A percentile compares a stretch with the other conserved stretches of the same genome.
Conservation (phyloP, 1,140 invertebrate species). For the Zaprionus lachaisei region DNA sequence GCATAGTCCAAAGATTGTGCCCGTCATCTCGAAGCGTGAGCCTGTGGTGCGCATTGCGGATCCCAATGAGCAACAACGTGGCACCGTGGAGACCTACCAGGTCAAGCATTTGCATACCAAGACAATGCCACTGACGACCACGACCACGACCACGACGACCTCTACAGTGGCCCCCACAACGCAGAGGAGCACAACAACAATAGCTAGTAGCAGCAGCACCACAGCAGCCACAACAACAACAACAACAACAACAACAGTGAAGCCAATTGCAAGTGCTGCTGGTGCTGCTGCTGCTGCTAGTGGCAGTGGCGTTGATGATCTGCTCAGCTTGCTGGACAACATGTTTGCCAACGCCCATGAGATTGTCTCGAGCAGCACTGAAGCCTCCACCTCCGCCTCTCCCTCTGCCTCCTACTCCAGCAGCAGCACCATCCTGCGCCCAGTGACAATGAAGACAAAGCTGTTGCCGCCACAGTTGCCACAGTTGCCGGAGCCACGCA, state of each 20-base stretch:
- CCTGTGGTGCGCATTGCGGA: constrained; percentile 74
- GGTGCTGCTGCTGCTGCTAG: constrained; percentile 12
- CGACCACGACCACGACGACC: constrained; percentile 37
- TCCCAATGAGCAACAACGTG: constrained; percentile 75
- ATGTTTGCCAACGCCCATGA: constrained; percentile 74
- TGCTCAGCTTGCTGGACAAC: constrained; percentile 77
- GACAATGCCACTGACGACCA: constrained; percentile 57
- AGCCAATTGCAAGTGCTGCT: neutral
- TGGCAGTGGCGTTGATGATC: constrained; percentile 65
- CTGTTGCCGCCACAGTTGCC: constrained; percentile 38
- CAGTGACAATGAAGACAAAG: constrained; percentile 57
- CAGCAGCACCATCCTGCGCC: constrained; percentile 57
- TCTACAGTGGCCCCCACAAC: constrained; percentile 18
- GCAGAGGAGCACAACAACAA: neutral
- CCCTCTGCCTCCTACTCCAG: constrained; percentile 8
- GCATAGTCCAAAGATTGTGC: constrained; percentile 82
- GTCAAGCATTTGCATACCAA: constrained; percentile 83
- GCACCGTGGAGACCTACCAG: constrained; percentile 73
- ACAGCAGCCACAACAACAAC: constrained; percentile 10
- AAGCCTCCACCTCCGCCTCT: neutral
- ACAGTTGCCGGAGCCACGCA: constrained; percentile 70
- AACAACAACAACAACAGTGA: neutral
- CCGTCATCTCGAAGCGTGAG: constrained; percentile 75
- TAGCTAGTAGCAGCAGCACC: constrained; percentile 20
- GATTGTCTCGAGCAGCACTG: constrained; percentile 44